Evolutionary conservation across 2,888 invertebrate species (phyloP), one percentile per base, ranked within the genome.

Genomic region (Tetranychus truncatus): DNA sequence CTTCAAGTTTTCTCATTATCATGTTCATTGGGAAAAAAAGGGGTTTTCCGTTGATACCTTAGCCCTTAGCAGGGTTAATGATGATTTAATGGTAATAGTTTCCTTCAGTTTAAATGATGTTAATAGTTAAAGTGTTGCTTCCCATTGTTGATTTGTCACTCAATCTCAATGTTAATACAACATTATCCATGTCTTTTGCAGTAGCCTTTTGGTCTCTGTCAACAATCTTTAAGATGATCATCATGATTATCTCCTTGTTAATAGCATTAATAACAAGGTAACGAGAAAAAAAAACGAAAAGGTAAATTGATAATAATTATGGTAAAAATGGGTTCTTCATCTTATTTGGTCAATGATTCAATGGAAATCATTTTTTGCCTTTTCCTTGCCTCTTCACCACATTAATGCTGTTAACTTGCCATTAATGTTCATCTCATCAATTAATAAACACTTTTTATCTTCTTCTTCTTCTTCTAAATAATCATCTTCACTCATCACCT

Each of bases 81-180:
- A 55, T 55, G 55, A 55, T 55, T 55, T 55, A 55, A 55, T 55
- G 55, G 55, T 55, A 55, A 55, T 55, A 55, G 55, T 55, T 55
- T 15, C 9, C 55, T 55, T 34, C 34, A 34, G 55, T 55, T 55
- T 55, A 9, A 9, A 15, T 55, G 55, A 55, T 55, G 55, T 55
- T 55, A 55, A 55, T 55, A 55, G 55, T 55, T 15, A 55, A 55
- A 55, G 55, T 55, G 55, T 55, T 55, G 55, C 55, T 55, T 55
- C 55, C 55, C 55, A 55, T 55, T 55, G 55, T 55, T 15, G 55
- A 55, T 55, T 55, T 55, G 55, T 55, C 55, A 55, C 55, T 55
- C 15, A 9, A 55, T 55, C 55, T 15, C 55, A 15, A 15, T 15
- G 15, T 55, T 15, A 9, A 55, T 55, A 15, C 15, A 55, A 55